phyloP scores from a whole-genome alignment of 2,797 vertebrate species.

The Microctenopoma lineatum region DNA sequence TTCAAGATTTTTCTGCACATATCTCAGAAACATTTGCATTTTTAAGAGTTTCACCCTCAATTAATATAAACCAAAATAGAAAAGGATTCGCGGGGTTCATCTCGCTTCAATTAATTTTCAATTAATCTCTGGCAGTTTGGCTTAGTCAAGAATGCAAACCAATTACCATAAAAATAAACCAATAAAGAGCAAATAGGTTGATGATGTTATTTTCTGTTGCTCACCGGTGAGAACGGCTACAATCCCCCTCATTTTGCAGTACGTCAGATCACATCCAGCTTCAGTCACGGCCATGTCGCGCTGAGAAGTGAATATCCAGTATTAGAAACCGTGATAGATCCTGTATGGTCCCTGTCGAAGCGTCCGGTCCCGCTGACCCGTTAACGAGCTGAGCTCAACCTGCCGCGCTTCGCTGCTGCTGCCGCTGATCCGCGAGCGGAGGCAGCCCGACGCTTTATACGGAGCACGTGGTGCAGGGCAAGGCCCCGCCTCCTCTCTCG shows the following conservation, averaged over 20 bases:
- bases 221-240: slow-evolving; percentile 83
- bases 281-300: slow-evolving; percentile 81
- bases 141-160: neutral
- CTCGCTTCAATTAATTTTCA: too few species aligned
- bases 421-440: slow-evolving; percentile 1
- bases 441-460: slow-evolving; percentile 60
- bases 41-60: too few species aligned
- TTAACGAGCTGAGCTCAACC: too few species aligned
- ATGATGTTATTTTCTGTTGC: slow-evolving; percentile 13
- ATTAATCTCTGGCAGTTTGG: neutral
- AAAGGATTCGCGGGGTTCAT: too few species aligned
- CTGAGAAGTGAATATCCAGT: slow-evolving; percentile 17
- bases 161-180: too few species aligned
- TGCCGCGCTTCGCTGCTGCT: neutral
- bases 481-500: slow-evolving; percentile 51
- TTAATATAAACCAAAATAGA: too few species aligned
- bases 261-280: slow-evolving; percentile 83
- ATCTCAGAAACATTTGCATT: neutral
- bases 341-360: neutral
- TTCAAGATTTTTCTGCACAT: neutral
- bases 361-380: neutral
- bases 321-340: neutral
- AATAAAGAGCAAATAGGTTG: neutral
- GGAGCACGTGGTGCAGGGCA: slow-evolving; percentile 67
- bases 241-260: slow-evolving; percentile 87